phyloP scores from a whole-genome alignment of 2,888 invertebrate species.

The Mycogona germanica region DNA sequence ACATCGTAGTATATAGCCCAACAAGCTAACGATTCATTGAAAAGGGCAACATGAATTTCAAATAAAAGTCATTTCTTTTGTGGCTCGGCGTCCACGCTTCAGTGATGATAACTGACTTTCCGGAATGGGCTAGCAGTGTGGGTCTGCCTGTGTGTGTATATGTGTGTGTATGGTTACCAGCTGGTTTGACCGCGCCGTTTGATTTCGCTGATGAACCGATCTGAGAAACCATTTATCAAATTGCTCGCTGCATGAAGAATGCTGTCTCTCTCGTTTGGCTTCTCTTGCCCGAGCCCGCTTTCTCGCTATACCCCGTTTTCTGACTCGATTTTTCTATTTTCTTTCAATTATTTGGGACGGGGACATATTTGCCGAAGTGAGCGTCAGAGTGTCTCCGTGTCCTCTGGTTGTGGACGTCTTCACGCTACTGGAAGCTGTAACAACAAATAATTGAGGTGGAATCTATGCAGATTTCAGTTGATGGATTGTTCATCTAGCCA shows the following conservation, averaged over 20 bases:
- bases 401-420: no score
- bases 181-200: slow-evolving; percentile 18
- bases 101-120: slow-evolving; percentile 18
- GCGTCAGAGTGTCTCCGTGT: no score
- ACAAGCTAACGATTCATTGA: no score
- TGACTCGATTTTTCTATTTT: no score
- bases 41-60: slow-evolving; percentile 16
- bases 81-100: slow-evolving; percentile 14
- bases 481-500: no score
- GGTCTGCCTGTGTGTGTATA: neutral
- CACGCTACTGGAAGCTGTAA: no score
- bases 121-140: slow-evolving; percentile 15
- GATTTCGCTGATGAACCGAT: slow-evolving; percentile 18
- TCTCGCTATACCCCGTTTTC: neutral
- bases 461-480: no score
- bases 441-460: no score
- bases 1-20: no score
- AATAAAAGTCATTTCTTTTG: slow-evolving; percentile 18
- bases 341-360: no score
- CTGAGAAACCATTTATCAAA: slow-evolving; percentile 18
- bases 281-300: neutral
- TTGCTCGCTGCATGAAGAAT: neutral
- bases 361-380: no score
- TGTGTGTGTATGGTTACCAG: slow-evolving; percentile 17
- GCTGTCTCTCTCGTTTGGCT: neutral